Base-by-base conservation (phyloP, 2,113 vertebrate species). In the Synodontis membranacea region DNA sequence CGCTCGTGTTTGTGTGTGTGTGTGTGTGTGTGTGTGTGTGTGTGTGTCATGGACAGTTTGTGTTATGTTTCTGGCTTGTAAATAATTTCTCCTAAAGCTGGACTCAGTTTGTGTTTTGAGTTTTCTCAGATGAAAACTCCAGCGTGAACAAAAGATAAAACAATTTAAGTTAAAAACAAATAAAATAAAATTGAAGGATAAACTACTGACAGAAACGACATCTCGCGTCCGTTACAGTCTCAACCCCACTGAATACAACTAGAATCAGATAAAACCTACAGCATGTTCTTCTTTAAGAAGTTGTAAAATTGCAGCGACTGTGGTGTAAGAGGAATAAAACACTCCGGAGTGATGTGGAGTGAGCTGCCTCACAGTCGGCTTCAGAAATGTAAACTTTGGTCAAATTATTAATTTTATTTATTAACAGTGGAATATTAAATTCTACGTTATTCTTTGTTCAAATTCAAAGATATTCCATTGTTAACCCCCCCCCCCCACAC, bases 11-110 rank as follows among this genome's bases (percentile, higher is more conserved):
- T n/a, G n/a, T 25, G 46, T 37, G 81, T 37, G 46, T 83, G 12
- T 64, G 56, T 15, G 56, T 46, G 14, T 48, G 37, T 82, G 58
- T n/a, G 78, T 74, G 82, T 84, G 79, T 58, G 70, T 66, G 80
- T 60, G 56, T n/a, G 34, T 46, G 80, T 19, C 25, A n/a, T 42
- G 62, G 34, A 46, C 25, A 19, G 52, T 76, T 83, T 70, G 44
- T 66, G 60, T 34, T 60, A 70, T 85, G 72, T 52, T 60, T 84
- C 14, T 48, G 72, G 39, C 21, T 50, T 9, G 9, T 44, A 44
- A 75, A 46, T 84, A 46, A 44, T 23, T 8, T 34, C 75, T 54
- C 11, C n/a, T 74, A 28, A 39, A 72, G 70, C 70, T 46, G 31
- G 7, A 74, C 39, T 44, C 23, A 10, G 39, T 74, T 74, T 66